phyloP scores from a whole-genome alignment of 2,797 vertebrate species.

The Tachyglossus aculeatus region DNA sequence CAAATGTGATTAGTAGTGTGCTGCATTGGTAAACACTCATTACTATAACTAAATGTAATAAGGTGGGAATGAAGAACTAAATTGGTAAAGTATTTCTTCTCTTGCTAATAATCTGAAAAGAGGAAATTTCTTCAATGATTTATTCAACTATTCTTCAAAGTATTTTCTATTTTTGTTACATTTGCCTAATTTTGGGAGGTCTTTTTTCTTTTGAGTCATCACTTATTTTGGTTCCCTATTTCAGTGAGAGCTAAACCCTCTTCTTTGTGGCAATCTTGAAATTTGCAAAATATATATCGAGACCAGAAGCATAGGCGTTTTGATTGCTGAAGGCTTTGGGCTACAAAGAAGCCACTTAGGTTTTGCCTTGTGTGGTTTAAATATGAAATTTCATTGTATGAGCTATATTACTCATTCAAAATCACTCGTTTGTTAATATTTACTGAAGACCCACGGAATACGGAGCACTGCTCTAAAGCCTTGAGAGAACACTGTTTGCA shows the following conservation, averaged over 20 bases:
- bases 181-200: neutral
- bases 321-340: conserved; percentile 22
- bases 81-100: too few relatives aligned
- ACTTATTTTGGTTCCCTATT: neutral
- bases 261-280: conserved; percentile 30
- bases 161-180: neutral
- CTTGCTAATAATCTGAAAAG: too few relatives aligned
- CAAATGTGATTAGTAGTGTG: too few relatives aligned
- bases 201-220: neutral
- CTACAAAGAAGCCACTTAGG: neutral
- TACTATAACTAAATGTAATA: too few relatives aligned
- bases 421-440: too few relatives aligned
- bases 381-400: neutral
- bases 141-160: too few relatives aligned
- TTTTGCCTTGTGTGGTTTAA: conserved; percentile 26
- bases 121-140: neutral
- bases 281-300: conserved; percentile 13
- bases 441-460: too few relatives aligned
- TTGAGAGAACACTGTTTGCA: too few relatives aligned
- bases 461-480: too few relatives aligned
- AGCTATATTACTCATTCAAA: neutral
- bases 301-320: neutral
- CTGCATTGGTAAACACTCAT: too few relatives aligned
- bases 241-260: neutral
- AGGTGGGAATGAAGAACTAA: too few relatives aligned